Evolutionary conservation across 2,888 invertebrate genomes (phyloP).

Genomic region (Dendrolimus pini): DNA sequence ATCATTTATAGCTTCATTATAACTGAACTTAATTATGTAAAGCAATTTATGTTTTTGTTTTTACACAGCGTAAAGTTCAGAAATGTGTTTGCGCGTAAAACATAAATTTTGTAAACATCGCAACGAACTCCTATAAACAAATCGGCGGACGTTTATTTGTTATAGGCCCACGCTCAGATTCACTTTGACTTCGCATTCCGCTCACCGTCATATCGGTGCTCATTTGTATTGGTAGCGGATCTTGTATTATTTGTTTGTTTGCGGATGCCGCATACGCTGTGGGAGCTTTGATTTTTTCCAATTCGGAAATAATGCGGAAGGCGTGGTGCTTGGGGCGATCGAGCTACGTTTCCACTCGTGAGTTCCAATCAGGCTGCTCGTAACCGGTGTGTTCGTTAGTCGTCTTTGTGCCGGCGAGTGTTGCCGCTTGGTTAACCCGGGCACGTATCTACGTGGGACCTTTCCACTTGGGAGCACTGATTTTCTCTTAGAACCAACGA

Average conservation of each 20-base stretch:
- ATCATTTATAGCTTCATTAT: slow-evolving; percentile 21
- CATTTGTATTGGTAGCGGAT: slow-evolving; percentile 70
- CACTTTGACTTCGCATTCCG: slow-evolving; percentile 59
- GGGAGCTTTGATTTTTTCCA: slow-evolving; percentile 73
- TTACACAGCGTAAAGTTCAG: slow-evolving; percentile 9
- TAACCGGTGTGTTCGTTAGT: slow-evolving; percentile 42
- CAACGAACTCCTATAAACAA: slow-evolving; percentile 69
- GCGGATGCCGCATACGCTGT: slow-evolving; percentile 63
- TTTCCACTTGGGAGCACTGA: slow-evolving; percentile 67
- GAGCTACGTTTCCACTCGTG: slow-evolving; percentile 26
- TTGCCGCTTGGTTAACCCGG: slow-evolving; percentile 57
- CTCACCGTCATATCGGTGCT: slow-evolving; percentile 64
- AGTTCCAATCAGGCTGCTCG: slow-evolving; percentile 63
- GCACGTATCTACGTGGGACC: slow-evolving; percentile 67
- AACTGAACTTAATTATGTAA: too few species aligned
- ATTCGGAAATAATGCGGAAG: slow-evolving; percentile 69
- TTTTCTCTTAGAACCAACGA: slow-evolving; percentile 56
- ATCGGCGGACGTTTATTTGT: slow-evolving; percentile 69
- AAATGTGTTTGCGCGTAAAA: slow-evolving; percentile 35
- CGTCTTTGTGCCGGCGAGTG: slow-evolving; percentile 37
- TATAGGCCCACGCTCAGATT: slow-evolving; percentile 58
- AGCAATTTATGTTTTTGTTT: too few species aligned
- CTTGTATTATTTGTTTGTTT: slow-evolving; percentile 74
- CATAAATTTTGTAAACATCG: slow-evolving; percentile 61
- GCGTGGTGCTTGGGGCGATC: slow-evolving; percentile 58